phyloP scores from a whole-genome alignment of 1,140 invertebrate species.

The Drosophila repleta region DNA sequence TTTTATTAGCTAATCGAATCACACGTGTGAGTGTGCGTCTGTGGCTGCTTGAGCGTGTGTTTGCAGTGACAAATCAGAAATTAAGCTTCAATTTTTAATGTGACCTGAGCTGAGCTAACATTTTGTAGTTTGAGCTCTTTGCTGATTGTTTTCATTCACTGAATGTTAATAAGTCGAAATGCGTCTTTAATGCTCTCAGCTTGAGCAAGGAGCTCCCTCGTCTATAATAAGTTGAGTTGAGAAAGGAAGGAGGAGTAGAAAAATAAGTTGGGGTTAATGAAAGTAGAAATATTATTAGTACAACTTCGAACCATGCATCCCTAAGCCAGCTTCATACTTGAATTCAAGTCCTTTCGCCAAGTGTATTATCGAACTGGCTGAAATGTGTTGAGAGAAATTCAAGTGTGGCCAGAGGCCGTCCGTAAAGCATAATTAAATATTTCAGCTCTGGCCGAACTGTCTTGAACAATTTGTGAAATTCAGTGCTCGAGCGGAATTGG shows the following conservation, averaged over 20 bases:
- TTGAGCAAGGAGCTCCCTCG: not conserved
- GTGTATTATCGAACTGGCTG: not conserved
- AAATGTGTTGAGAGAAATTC: slow-evolving; percentile 11
- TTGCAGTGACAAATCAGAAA: slow-evolving; percentile 26
- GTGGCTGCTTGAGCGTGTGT: not conserved
- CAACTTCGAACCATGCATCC: too few relatives aligned
- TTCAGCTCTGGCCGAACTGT: slow-evolving; percentile 50
- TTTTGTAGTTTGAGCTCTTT: slow-evolving; percentile 19
- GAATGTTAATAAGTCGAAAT: slow-evolving; percentile 16
- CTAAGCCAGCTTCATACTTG: too few relatives aligned
- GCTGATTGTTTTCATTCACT: slow-evolving; percentile 36
- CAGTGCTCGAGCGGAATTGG: slow-evolving; percentile 39
- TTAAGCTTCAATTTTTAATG: slow-evolving; percentile 46
- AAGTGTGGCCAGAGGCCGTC: slow-evolving; percentile 2
- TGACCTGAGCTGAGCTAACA: slow-evolving; percentile 3
- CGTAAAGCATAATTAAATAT: slow-evolving; percentile 68
- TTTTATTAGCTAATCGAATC: slow-evolving; percentile 73
- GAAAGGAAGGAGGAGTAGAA: too few relatives aligned
- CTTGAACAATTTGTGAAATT: slow-evolving; percentile 70
- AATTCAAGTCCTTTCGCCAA: not conserved
- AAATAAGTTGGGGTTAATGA: too few relatives aligned
- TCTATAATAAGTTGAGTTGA: not conserved
- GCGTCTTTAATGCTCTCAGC: not conserved
- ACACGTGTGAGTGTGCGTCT: not conserved
- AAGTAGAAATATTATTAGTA: too few relatives aligned